Conservation (phyloP, 2,797 vertebrate species). For the Gephyroberyx darwinii region DNA sequence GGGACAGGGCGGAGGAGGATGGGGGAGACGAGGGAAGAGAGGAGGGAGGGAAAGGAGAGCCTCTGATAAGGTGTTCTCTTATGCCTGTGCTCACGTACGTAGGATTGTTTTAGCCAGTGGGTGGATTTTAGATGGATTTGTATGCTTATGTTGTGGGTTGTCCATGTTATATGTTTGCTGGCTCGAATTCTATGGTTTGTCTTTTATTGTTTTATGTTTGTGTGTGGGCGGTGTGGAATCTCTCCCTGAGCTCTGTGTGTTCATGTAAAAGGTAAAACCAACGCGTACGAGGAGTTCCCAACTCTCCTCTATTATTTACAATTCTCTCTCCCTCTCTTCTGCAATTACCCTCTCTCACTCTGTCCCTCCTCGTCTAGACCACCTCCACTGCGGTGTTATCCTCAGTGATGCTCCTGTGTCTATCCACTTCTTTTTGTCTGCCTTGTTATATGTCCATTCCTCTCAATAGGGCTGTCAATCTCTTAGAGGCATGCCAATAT, state of each 20-base stretch:
- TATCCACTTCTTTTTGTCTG: conserved; percentile 20
- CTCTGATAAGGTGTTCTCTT: conserved; percentile 37
- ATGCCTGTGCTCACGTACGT: conserved; percentile 39
- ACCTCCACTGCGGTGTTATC: conserved; percentile 26
- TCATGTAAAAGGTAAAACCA: conserved; percentile 29
- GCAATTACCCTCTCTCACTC: conserved; percentile 53
- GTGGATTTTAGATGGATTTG: conserved; percentile 8
- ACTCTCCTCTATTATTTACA: conserved; percentile 79
- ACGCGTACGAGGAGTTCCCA: conserved; percentile 65
- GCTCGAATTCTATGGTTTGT: conserved; percentile 19
- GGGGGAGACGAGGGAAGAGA: conserved; percentile 4
- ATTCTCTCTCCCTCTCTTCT: conserved; percentile 58
- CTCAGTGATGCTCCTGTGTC: conserved; percentile 27
- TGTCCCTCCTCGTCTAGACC: conserved; percentile 49
- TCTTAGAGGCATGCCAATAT: conserved; percentile 29
- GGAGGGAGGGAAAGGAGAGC: conserved; percentile 5
- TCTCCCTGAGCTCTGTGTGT: background rate
- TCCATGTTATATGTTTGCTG: background rate
- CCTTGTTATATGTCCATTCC: conserved; percentile 16
- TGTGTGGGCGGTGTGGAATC: conserved; percentile 34
- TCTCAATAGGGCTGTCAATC: conserved; percentile 26
- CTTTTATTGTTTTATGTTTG: conserved; percentile 21
- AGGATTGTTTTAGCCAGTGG: conserved; percentile 45
- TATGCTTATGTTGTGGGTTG: conserved; percentile 28
- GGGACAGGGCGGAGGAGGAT: conserved; percentile 22